Evolutionary conservation across 1,140 invertebrate genomes (phyloP).

Genomic region (Platyura marginata): DNA sequence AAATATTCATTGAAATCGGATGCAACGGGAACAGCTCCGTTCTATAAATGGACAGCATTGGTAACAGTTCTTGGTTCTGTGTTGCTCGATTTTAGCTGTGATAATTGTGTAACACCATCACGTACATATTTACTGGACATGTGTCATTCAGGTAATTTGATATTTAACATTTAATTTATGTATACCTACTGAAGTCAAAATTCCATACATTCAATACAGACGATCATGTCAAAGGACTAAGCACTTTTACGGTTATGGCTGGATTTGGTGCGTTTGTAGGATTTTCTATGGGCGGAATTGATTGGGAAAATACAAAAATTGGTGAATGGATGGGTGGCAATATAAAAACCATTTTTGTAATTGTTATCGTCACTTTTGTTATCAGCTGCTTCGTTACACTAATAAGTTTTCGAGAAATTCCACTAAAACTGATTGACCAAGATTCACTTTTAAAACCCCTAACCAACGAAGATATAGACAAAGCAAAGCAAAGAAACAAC

Average conservation of each 20-base stretch:
- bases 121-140: conserved; percentile 67
- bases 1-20: too few relatives aligned
- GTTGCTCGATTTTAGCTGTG: conserved; percentile 27
- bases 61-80: not conserved
- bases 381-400: conserved; percentile 43
- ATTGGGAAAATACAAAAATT: conserved; percentile 54
- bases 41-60: not conserved
- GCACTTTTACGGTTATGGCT: conserved; percentile 69
- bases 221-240: conserved; percentile 60
- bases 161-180: not conserved
- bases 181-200: not conserved
- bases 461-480: too few relatives aligned
- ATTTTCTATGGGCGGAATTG: conserved; percentile 59
- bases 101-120: conserved; percentile 66
- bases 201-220: conserved; percentile 22
- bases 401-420: conserved; percentile 53
- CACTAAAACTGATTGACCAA: conserved; percentile 30
- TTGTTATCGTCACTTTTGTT: conserved; percentile 52
- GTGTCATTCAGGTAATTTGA: conserved; percentile 38
- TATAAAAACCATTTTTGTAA: conserved; percentile 51
- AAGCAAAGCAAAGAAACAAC: too few relatives aligned
- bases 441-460: conserved; percentile 18
- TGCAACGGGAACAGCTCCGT: too few relatives aligned
- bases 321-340: conserved; percentile 48
- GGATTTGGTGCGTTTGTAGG: conserved; percentile 66